Evolutionary conservation across 2,113 vertebrate genomes (phyloP), one percentile per base, ranked within the genome.

Genomic region (Trachemys scripta): DNA sequence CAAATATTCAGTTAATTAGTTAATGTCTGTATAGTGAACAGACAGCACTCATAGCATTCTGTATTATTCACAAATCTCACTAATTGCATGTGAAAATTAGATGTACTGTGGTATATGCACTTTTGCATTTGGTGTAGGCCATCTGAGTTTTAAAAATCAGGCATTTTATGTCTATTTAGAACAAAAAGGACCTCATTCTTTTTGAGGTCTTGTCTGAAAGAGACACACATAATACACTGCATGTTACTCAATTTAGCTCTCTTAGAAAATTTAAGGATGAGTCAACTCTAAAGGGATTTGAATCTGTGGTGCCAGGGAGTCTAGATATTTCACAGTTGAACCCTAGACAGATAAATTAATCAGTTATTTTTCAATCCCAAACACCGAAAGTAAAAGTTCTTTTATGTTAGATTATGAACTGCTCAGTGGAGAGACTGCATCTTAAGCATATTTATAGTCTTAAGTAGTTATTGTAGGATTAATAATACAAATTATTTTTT

Each of bases 231-330:
- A 85, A 95, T 76, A 27, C 45, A 25, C 75, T 45, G 12, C 10
- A 82, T 56, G 57, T 83, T 35, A 29, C 69, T 89, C 80, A 11
- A 5, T 90, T 94, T 85, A 88, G 7, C 4, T 0, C 10, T 42
- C 29, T 94, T 54, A 62, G 83, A 38, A 93, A 94, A 85, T 87
- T 81, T 59, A 85, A 85, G 42, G 31, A 84, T 87, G 53, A 80
- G 50, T 85, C 90, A 80, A 3, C 80, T 89, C 54, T 84, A 82
- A 72, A 75, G 49, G 50, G 45, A 81, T 91, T 94, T 91, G 90
- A 88, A 3, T 51, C 53, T 81, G 3, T 89, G 85, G 80, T 95
- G 78, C 88, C 91, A 94, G 83, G 78, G 85, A 91, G 51, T 95
- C 80, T 94, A 38, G 45, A 3, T 81, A 83, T 72, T 62, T 93